Conservation (phyloP, 2,888 invertebrate genomes). For the Bombyx huttoni region DNA sequence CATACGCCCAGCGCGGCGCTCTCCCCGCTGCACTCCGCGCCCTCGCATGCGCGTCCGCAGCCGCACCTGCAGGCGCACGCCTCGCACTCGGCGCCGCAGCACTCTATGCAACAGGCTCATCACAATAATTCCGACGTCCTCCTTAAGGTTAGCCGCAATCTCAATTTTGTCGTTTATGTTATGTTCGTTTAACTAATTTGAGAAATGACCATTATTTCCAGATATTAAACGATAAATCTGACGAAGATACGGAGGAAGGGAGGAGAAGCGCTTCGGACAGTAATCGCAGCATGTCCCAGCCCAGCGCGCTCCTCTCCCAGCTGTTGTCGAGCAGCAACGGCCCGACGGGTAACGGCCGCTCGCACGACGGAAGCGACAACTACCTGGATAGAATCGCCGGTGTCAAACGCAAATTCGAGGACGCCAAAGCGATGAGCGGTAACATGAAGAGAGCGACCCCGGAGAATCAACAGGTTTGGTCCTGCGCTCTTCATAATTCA, state of each 20-base stretch:
- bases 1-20: constrained; percentile 31
- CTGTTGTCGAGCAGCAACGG: constrained; percentile 50
- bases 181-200: neutral
- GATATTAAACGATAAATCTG: constrained; percentile 87
- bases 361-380: constrained; percentile 39
- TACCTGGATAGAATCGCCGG: constrained; percentile 47
- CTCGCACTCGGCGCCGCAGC: constrained; percentile 11
- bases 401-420: constrained; percentile 59
- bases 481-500: too few relatives aligned
- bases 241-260: constrained; percentile 80
- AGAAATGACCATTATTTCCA: constrained; percentile 26
- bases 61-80: constrained; percentile 17
- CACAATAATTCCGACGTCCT: constrained; percentile 73
- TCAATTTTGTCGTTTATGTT: constrained; percentile 11
- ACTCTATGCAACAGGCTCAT: constrained; percentile 23
- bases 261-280: constrained; percentile 47
- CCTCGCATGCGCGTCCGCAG: constrained; percentile 16
- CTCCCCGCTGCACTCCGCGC: constrained; percentile 28
- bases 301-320: constrained; percentile 71
- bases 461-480: constrained; percentile 58
- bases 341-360: constrained; percentile 41
- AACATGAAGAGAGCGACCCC: constrained; percentile 69
- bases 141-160: constrained; percentile 38
- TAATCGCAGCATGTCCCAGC: constrained; percentile 38
- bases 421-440: constrained; percentile 75